Evolutionary conservation across 2,888 invertebrate genomes (phyloP), one percentile per base, ranked within the genome.

Genomic region (Helicoverpa assulta): DNA sequence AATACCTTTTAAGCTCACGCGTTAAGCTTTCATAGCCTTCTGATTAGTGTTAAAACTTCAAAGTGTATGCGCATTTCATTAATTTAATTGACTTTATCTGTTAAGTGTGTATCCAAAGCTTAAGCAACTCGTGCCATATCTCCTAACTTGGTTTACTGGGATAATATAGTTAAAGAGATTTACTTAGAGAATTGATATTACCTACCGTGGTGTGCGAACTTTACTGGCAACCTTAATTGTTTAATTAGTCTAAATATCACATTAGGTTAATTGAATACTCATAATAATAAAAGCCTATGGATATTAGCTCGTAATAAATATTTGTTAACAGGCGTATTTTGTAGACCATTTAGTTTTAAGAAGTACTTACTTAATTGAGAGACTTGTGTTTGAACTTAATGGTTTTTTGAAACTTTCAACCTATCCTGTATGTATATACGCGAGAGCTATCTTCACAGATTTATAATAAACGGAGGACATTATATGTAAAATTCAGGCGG

Each of bases 401-500:
- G 0, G 4, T 14, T 12, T 14, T 26, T 26, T 26, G 0, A 26
- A 26, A 4, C 4, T 26, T 26, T 26, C 26, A 26, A 26, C 26
- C 26, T 40, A 40, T 40, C 14, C 40, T 40, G 14, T 40, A 40
- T 40, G 14, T 40, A 40, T 40, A 10, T 40, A 40, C 26, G 29
- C 1, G 53, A 12, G 16, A 2, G 26, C 21, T 14, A 52, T 16
- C 14, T 53, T 16, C 47, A 47, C 5, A 12, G 16, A 53, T 18
- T n/a, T 7, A 29, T 77, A 79, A 80, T 79, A 73, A 56, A 71
- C 74, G 76, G 74, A 79, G 74, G 78, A 69, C 63, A 68, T 60
- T 76, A 76, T 73, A 73, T 76, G 76, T 73, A 80, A 82, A 82
- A 81, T 82, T 81, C 68, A 80, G 72, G 71, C 70, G 62, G 66